Base-by-base conservation (phyloP, 2,888 invertebrate species). In the Neria commutata region DNA sequence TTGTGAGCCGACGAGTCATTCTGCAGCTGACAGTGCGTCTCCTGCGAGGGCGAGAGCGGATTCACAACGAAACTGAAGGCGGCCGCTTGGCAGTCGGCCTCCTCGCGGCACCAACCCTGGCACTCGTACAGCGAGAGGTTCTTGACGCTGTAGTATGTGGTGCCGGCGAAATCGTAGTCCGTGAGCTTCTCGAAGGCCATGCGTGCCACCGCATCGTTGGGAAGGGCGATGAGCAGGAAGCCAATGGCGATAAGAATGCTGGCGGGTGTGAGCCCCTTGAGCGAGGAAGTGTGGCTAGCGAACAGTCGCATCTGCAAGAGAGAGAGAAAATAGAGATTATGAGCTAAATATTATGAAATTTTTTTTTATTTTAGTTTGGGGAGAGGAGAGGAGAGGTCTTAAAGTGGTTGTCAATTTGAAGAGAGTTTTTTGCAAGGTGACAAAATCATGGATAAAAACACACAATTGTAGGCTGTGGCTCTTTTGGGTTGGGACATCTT, bases 31-130 rank as follows among this genome's bases (percentile, higher is more conserved):
- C 95, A 95, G 61, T 93, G 85, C 8, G 95, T 95, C 81, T 95
- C 94, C 83, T 95, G 95, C 57, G 92, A 89, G 1, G 95, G 95
- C 62, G 94, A 93, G 76, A 95, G 81, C 8, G 95, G 95, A 81
- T 95, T 95, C 62, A 94, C 86, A 37, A 95, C 95, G 82, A 95
- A 95, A 83, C 94, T 94, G 81, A 95, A 96, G 2, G 94, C 91
- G 4, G 94, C 95, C 1, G 95, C 94, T 75, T 92, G 93, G 76
- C 95, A 95, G 76, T 94, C 94, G 0, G 91, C 88, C 73, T 95
- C 95, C 78, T 95, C 94, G 51, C 94, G 86, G 80, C 95, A 96
- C 95, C 95, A 95, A 29, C 94, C 94, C 79, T 95, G 94, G 81
- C 95, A 96, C 82, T 95, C 95, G 84, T 94, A 94, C 48, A 96